These are phyloP conservation scores for Corythornis cristatus DNA, from an alignment of 2,113 vertebrate species.

Conservation along the genomic window DNA sequence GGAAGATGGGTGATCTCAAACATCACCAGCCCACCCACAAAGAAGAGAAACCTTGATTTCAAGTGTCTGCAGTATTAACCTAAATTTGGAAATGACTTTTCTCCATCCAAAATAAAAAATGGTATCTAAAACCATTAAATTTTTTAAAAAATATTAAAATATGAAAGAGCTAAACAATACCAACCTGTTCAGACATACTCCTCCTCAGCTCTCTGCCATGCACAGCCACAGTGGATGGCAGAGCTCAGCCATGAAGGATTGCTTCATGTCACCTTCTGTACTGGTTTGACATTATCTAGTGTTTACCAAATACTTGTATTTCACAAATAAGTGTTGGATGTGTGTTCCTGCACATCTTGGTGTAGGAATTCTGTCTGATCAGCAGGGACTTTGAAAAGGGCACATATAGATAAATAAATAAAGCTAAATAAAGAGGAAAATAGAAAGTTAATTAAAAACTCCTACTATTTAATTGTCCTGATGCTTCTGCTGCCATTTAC, in stretches of 20 bases:
- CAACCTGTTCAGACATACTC: not conserved
- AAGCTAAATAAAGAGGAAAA: not conserved
- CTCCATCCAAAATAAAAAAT: too few species aligned
- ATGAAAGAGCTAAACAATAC: not conserved
- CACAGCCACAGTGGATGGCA: not conserved
- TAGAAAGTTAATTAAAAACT: not conserved
- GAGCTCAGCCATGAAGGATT: not conserved
- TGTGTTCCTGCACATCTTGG: not conserved
- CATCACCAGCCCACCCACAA: not conserved
- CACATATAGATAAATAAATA: not conserved
- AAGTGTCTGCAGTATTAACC: not conserved
- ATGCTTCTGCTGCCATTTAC: not conserved
- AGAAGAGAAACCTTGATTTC: not conserved
- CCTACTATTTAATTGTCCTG: not conserved
- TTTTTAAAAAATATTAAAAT: not conserved
- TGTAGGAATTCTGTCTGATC: not conserved
- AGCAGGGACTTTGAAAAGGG: not conserved
- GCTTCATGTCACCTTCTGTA: not conserved
- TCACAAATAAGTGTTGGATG: not conserved
- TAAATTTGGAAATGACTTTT: not conserved
- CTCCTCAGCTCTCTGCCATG: not conserved
- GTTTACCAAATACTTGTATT: not conserved
- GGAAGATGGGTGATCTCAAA: not conserved
- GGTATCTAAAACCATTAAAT: not conserved
- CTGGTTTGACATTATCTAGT: not conserved